Evolutionary conservation across 2,797 vertebrate genomes (phyloP).

Genomic region (Bovichtus diacanthus): DNA sequence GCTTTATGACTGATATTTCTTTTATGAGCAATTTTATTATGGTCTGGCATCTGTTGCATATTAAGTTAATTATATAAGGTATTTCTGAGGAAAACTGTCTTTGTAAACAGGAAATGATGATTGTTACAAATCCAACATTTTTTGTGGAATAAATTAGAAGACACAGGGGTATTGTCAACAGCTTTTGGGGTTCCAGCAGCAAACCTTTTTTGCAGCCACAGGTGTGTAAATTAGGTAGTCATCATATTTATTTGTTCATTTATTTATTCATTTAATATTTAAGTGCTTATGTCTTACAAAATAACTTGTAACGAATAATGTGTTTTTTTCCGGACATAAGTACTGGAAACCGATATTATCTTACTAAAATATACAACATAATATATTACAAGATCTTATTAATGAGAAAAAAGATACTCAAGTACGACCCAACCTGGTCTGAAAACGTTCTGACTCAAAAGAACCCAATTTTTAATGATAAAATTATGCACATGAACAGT

Average conservation of each 20-base stretch:
- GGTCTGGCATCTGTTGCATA: slow-evolving; percentile 16
- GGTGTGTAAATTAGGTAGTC: neutral
- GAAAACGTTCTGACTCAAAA: too few species aligned
- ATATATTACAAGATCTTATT: neutral
- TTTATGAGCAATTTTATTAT: neutral
- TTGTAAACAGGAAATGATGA: slow-evolving; percentile 12
- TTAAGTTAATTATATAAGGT: neutral
- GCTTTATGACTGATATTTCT: neutral
- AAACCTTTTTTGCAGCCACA: neutral
- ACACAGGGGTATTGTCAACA: neutral
- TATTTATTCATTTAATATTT: neutral
- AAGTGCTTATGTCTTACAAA: neutral
- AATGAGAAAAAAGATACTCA: neutral
- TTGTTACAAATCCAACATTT: neutral
- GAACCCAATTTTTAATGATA: too few species aligned
- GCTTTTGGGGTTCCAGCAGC: neutral
- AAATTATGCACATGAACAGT: too few species aligned
- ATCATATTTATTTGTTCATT: neutral
- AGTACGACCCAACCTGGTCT: neutral
- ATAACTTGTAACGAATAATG: neutral
- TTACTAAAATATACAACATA: neutral
- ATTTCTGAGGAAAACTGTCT: neutral
- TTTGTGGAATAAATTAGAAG: slow-evolving; percentile 9
- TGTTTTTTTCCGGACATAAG: neutral
- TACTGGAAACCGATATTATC: neutral